A percentile compares a stretch with the other conserved stretches of the same genome.
Evolutionary conservation across 2,888 invertebrate species (phyloP).

Genomic region (Watsonalla cultraria): DNA sequence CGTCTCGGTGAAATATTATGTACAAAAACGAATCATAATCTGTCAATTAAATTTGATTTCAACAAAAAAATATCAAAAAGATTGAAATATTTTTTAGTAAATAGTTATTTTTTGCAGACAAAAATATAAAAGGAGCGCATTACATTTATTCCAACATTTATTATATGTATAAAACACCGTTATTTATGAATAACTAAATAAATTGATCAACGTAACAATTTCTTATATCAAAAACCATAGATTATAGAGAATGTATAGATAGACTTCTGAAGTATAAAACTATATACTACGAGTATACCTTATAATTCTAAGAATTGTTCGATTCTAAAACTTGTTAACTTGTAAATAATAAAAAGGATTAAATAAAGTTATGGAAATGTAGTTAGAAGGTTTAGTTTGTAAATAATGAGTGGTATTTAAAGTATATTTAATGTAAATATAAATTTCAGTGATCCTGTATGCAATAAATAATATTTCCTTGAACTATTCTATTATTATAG

Average conservation of each 20-base stretch:
- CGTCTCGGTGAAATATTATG: too few relatives aligned
- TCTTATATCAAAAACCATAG: conserved; percentile 34
- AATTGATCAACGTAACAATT: conserved; percentile 4
- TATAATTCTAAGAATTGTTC: conserved; percentile 22
- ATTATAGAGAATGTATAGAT: conserved; percentile 22
- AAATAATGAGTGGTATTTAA: conserved; percentile 72
- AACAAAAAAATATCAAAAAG: too few relatives aligned
- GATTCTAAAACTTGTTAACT: conserved; percentile 48
- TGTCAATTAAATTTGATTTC: too few relatives aligned
- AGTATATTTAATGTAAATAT: conserved; percentile 62
- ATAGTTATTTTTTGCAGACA: too few relatives aligned
- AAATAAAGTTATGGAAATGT: conserved; percentile 27
- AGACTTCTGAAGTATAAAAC: conserved; percentile 14
- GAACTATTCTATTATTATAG: conserved; percentile 28
- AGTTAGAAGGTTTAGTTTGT: conserved; percentile 53
- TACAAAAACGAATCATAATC: too few relatives aligned
- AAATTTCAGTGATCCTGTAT: conserved; percentile 71
- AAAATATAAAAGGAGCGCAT: too few relatives aligned
- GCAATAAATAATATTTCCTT: conserved; percentile 73
- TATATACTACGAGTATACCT: conserved; percentile 28
- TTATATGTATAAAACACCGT: too few relatives aligned
- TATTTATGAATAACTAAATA: neutral
- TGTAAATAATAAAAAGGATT: conserved; percentile 63
- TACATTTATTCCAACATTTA: too few relatives aligned
- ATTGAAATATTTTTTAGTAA: too few relatives aligned